Evolutionary conservation across 2,113 vertebrate species (phyloP), one percentile per base, ranked within the genome.

Genomic region (Ciconia maguari): DNA sequence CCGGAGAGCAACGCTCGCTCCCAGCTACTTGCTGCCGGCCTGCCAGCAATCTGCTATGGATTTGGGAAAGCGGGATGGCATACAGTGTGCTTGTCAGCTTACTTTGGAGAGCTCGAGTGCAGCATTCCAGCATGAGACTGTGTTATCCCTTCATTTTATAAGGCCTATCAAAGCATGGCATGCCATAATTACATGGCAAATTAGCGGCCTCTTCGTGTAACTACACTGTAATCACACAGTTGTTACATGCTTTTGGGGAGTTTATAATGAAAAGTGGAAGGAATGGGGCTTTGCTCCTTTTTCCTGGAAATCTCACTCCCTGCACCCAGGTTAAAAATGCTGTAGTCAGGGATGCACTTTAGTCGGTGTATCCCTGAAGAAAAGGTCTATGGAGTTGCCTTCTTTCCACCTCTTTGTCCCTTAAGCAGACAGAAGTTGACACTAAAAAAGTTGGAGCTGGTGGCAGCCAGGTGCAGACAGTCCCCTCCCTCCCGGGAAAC

Each of bases 111-210:
- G 85, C 82, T 26, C 2, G 3, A 70, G 51, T 1, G 3, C 25
- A 2, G 81, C 85, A 44, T 84, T 93, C 87, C 90, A 54, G 85
- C 71, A 4, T 1, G 16, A 68, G 71, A 15, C 62, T 21, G n/a
- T 7, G 42, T 27, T 70, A 85, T 54, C 83, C 94, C 72, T 41
- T 60, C 79, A 2, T 84, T 93, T 93, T 52, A 10, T 29, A 92
- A 82, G 57, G 95, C 77, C 66, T 77, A 76, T 93, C 91, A 86
- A 87, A 91, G 84, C 90, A 71, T 19, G 84, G 92, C 94, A 76
- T 12, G 29, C 66, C 36, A 38, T 92, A 92, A 87, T 93, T 95
- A 90, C 49, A 91, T 13, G 55, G 52, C 92, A 81, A 96, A 95
- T 95, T 86, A 92, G 89, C 82, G 10, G 87, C 75, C 41, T 2